Evolutionary conservation across 2,797 vertebrate species (phyloP).

Genomic region (Alfaro cultratus): DNA sequence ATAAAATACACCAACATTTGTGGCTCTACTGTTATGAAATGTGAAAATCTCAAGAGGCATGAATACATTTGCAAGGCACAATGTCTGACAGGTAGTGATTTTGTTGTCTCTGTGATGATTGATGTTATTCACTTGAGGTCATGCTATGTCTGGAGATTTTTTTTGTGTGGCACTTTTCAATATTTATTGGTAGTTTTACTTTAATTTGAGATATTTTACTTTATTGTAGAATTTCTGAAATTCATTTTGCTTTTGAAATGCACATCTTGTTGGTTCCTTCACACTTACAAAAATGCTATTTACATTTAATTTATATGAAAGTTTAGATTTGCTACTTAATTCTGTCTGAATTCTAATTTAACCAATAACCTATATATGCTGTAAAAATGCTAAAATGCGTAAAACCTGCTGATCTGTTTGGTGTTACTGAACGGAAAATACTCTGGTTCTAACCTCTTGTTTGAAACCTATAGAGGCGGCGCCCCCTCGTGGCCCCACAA

Average conservation of each 20-base stretch:
- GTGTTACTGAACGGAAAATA: not conserved
- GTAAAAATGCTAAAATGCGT: not conserved
- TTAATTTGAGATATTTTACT: not conserved
- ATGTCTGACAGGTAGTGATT: not conserved
- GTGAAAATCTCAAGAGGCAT: not conserved
- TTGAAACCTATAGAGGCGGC: slow-evolving; percentile 43
- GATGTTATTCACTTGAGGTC: not conserved
- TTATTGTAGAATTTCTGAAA: not conserved
- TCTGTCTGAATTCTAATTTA: not conserved
- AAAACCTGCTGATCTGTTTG: not conserved
- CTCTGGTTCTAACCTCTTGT: not conserved
- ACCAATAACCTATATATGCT: not conserved
- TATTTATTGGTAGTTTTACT: not conserved
- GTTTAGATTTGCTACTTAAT: not conserved
- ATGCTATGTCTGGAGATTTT: not conserved
- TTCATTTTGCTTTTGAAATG: not conserved
- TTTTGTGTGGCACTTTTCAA: no score
- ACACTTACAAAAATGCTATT: not conserved
- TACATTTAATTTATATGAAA: not conserved
- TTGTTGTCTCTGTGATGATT: not conserved
- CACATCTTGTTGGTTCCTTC: not conserved
- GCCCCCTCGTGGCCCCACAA: slow-evolving; percentile 63
- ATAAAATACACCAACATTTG: not conserved
- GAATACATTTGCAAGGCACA: not conserved
- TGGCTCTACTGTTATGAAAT: not conserved